phyloP scores from a whole-genome alignment of 2,888 invertebrate genomes.

The Craniophora ligustri region DNA sequence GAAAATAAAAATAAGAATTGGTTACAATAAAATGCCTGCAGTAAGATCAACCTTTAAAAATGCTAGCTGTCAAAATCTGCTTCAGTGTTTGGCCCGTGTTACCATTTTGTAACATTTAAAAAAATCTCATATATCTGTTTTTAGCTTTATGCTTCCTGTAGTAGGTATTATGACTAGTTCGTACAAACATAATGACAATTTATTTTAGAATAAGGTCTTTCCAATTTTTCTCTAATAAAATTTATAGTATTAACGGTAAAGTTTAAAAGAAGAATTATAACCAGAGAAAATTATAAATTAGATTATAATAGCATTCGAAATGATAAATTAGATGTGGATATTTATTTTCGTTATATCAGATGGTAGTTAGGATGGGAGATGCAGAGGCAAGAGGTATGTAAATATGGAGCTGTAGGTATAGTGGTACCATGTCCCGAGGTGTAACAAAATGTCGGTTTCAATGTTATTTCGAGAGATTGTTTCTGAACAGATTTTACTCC shows the following conservation, averaged over 20 bases:
- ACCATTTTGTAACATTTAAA: constrained; percentile 10
- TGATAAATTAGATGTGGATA: constrained; percentile 63
- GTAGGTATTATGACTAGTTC: constrained; percentile 48
- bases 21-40: constrained; percentile 8
- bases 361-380: constrained; percentile 47
- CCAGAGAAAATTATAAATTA: constrained; percentile 70
- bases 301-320: constrained; percentile 65
- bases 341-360: constrained; percentile 80
- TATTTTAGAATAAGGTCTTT: constrained; percentile 60
- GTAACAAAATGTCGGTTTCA: constrained; percentile 57
- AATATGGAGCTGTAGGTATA: constrained; percentile 58
- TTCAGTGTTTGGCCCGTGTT: background rate
- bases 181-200: constrained; percentile 55
- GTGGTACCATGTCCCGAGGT: constrained; percentile 54
- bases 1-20: background rate
- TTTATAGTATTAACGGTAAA: constrained; percentile 51
- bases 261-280: constrained; percentile 59
- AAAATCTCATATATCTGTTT: constrained; percentile 7
- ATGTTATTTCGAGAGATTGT: constrained; percentile 68
- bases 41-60: constrained; percentile 26
- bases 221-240: constrained; percentile 59
- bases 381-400: constrained; percentile 56
- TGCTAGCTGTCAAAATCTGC: constrained; percentile 12
- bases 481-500: constrained; percentile 81
- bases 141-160: constrained; percentile 53